These are phyloP conservation scores for Troides aeacus DNA, from an alignment of 2,888 invertebrate species.

Conservation along the genomic window DNA sequence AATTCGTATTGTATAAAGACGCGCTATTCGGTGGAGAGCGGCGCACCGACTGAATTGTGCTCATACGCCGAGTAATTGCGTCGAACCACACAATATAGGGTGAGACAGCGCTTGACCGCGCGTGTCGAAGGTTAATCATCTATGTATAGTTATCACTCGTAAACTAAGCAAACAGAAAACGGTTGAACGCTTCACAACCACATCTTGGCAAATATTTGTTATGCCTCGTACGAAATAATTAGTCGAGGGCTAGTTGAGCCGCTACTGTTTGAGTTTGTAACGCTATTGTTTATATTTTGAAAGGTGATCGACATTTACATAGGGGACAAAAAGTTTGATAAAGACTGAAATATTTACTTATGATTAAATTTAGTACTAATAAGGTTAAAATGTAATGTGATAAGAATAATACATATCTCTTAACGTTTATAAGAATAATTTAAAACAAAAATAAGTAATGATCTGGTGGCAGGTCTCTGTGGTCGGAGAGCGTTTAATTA, in stretches of 20 bases:
- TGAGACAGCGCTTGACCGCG: constrained; percentile 52
- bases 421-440: no score
- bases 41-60: constrained; percentile 60
- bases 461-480: no score
- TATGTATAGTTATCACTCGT: constrained; percentile 37
- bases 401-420: no score
- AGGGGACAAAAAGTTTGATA: constrained; percentile 6
- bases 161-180: constrained; percentile 52
- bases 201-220: constrained; percentile 50
- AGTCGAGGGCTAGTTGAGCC: constrained; percentile 43
- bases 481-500: no score
- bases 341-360: not conserved
- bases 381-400: no score
- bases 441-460: no score
- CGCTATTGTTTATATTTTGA: constrained; percentile 32
- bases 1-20: constrained; percentile 34
- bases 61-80: constrained; percentile 61
- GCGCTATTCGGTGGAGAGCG: constrained; percentile 52
- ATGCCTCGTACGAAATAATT: constrained; percentile 52
- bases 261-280: constrained; percentile 39
- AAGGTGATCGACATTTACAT: constrained; percentile 20
- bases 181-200: constrained; percentile 48
- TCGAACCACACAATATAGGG: constrained; percentile 45
- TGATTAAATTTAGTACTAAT: no score
- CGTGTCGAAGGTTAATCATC: constrained; percentile 63